Evolutionary conservation across 2,888 invertebrate species (phyloP), one percentile per base, ranked within the genome.

Genomic region (Hofmannophila pseudospretella): DNA sequence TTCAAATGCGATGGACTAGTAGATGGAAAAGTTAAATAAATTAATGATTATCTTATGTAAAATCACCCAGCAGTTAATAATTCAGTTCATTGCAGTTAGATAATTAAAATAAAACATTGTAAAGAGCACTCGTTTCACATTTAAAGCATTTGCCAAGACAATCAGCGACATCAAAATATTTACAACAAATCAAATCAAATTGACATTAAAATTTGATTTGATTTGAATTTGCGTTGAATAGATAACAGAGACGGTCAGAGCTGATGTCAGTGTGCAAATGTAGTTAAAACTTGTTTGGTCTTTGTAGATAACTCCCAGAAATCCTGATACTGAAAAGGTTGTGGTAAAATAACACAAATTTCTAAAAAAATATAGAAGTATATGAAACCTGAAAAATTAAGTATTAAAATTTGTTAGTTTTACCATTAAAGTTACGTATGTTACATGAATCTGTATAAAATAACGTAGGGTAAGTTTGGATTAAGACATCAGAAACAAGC

Each of bases 121-220:
- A 74, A 73, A 78, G 69, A 77, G 70, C 59, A 59, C 64, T 68
- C 40, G 32, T 51, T 39, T 38, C 70, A 85, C 84, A 85, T 65
- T 64, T 66, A 85, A 85, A 85, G 85, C 84, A 57, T 62, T 74
- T 74, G 73, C 72, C 71, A 79, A 75, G 59, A 76, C 77, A 74
- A 46, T 59, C 69, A 76, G 74, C 76, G 45, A 82, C 79, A 82
- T 59, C 56, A 51, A 74, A n/a, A 58, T 67, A 68, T 71, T 58
- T 66, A 70, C 67, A 70, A 71, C 65, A 68, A 42, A 57, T 16
- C 52, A 62, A 19, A 46, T 28, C 16, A 30, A 30, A 36, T 36
- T 33, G 13, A 16, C 16, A 36, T 38, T 29, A 39, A 39, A 23
- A 14, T 16, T 30, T n/a, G 29, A 16, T 23, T n/a, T 23, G n/a